These are phyloP conservation scores for Telenomus remus DNA, from an alignment of 1,140 invertebrate genomes.

Conservation along the genomic window DNA sequence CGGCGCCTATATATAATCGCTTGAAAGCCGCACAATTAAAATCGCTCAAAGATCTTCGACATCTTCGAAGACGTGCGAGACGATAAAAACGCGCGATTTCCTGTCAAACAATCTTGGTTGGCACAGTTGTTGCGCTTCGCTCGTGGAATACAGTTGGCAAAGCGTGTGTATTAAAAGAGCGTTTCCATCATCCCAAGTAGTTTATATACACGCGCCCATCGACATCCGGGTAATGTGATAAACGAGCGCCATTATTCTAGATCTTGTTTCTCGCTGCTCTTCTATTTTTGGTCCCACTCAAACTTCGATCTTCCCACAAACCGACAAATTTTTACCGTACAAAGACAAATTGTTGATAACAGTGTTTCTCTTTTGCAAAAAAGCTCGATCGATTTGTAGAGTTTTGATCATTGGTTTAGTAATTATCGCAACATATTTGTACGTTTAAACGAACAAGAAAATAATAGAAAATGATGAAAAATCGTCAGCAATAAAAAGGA, in stretches of 20 bases:
- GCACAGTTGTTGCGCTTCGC: conserved; percentile 30
- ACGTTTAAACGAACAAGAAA: too few species aligned
- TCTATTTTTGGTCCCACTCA: too few species aligned
- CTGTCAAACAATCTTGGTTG: conserved; percentile 31
- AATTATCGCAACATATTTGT: too few species aligned
- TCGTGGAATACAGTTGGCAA: conserved; percentile 28
- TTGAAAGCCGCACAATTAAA: conserved; percentile 30
- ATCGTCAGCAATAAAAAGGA: too few species aligned
- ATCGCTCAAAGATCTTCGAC: conserved; percentile 32
- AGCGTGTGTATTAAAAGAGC: conserved; percentile 25
- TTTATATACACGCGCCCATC: conserved; percentile 14
- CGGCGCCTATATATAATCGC: conserved; percentile 24
- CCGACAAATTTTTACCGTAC: too few species aligned
- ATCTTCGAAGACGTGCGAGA: conserved; percentile 37
- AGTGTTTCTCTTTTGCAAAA: too few species aligned
- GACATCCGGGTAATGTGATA: conserved; percentile 8
- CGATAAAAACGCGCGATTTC: conserved; percentile 16
- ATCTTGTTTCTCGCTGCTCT: too few species aligned
- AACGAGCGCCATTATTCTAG: conserved; percentile 16
- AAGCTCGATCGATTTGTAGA: too few species aligned
- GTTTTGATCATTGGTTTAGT: too few species aligned
- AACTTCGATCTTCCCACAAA: too few species aligned
- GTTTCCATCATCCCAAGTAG: conserved; percentile 22
- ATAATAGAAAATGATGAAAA: too few species aligned
- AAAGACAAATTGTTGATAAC: too few species aligned